Percentiles rank a stretch among this genome's conserved stretches.
Evolutionary conservation across 1,140 invertebrate genomes (phyloP).

Genomic region (Potamilus streckersoni): DNA sequence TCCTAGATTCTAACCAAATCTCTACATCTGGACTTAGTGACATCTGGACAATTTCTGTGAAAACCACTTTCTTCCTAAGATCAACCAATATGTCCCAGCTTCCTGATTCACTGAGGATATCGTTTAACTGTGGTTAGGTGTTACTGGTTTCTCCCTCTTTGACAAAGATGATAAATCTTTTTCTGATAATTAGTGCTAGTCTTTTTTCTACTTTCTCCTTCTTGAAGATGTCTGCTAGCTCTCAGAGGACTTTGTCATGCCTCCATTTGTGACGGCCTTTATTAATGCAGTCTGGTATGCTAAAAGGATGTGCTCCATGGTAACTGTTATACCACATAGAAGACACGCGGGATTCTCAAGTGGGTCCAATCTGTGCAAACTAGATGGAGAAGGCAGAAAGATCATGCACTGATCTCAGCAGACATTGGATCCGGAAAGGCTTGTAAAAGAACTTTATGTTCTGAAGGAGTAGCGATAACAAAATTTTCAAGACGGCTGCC

Average conservation of each 20-base stretch:
- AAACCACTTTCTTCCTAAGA: background rate
- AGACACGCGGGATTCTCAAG: conserved; percentile 4
- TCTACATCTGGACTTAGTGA: no score
- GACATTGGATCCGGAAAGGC: conserved; percentile 7
- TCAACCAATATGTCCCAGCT: background rate
- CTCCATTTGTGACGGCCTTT: conserved; percentile 15
- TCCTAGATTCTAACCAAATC: no score
- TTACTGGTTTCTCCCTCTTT: background rate
- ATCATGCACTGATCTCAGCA: conserved; percentile 15
- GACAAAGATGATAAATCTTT: no score
- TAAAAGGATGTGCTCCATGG: conserved; percentile 9
- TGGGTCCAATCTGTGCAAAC: conserved; percentile 7
- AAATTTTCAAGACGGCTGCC: no score
- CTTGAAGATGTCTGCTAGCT: conserved; percentile 9
- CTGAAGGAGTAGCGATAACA: no score
- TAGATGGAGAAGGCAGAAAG: conserved; percentile 9
- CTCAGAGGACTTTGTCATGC: conserved; percentile 3
- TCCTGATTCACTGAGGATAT: background rate
- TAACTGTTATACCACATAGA: conserved; percentile 9
- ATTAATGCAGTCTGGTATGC: background rate
- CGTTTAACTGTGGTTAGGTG: background rate
- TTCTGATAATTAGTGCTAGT: no score
- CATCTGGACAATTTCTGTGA: background rate
- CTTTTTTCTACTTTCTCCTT: background rate
- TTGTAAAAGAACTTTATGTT: background rate